Percentiles rank a stretch among this genome's conserved stretches.
Conservation (phyloP, 2,797 vertebrate species). For the Anguilla marmorata region DNA sequence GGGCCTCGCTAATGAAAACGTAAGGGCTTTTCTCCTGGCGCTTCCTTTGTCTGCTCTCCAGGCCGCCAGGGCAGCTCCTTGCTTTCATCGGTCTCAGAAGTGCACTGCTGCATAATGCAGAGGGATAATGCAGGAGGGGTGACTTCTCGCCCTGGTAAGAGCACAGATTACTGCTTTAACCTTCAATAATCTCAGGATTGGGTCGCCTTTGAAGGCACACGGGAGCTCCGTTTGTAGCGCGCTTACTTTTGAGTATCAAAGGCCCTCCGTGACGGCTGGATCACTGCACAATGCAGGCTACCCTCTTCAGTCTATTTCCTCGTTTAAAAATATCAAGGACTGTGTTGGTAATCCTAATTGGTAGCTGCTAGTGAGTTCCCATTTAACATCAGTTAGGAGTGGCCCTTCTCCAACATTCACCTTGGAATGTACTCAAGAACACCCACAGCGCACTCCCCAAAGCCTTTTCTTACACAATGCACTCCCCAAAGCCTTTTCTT, state of each 20-base stretch:
- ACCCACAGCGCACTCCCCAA: not conserved
- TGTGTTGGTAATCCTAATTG: slow-evolving; percentile 51
- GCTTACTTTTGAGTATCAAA: slow-evolving; percentile 39
- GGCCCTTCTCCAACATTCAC: slow-evolving; percentile 29
- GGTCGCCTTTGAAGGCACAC: not conserved
- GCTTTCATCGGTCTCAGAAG: not conserved
- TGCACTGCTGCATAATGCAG: not conserved
- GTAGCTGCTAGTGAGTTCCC: slow-evolving; percentile 41
- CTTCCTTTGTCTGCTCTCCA: not conserved
- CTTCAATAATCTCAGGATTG: not conserved
- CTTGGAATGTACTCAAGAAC: not conserved
- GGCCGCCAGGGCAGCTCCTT: not conserved
- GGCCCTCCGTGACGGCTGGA: slow-evolving; percentile 31
- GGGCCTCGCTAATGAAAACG: slow-evolving; percentile 25
- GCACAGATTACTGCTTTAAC: not conserved
- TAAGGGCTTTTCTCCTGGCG: slow-evolving; percentile 9
- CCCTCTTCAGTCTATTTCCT: slow-evolving; percentile 43
- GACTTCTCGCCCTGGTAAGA: not conserved
- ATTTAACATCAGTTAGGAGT: slow-evolving; percentile 40
- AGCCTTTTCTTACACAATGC: not conserved
- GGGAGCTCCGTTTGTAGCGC: not conserved
- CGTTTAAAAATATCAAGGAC: slow-evolving; percentile 49
- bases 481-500: not conserved
- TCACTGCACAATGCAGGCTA: slow-evolving; percentile 32
- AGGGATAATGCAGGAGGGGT: not conserved